Evolutionary conservation across 2,113 vertebrate species (phyloP).

Genomic region (Oostethus manadensis): DNA sequence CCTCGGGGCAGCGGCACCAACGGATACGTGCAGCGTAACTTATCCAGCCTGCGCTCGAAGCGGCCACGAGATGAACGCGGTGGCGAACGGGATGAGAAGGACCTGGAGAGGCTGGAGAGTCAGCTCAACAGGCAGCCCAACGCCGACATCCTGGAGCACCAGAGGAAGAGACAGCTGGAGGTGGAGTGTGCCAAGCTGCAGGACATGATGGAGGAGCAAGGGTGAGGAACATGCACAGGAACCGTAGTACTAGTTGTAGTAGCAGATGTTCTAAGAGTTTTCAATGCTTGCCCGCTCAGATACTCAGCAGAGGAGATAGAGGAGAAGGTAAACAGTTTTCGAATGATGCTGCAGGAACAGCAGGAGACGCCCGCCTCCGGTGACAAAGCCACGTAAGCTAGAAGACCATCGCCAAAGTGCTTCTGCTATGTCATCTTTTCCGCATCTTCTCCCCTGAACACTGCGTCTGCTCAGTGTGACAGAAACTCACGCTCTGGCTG

Average conservation of each 20-base stretch:
- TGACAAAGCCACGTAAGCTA: constrained; percentile 63
- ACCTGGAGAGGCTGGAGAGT: constrained; percentile 83
- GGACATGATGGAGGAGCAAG: constrained; percentile 95
- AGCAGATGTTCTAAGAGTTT: not conserved
- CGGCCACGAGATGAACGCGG: constrained; percentile 80
- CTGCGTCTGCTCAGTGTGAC: constrained; percentile 66
- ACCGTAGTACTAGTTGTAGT: not conserved
- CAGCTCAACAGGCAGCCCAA: constrained; percentile 86
- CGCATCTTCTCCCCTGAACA: not conserved
- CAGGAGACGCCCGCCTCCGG: constrained; percentile 68
- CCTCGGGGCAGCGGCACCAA: constrained; percentile 91
- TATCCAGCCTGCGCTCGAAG: constrained; percentile 83
- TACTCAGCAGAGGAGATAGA: constrained; percentile 87
- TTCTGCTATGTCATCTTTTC: no score
- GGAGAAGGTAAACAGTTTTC: constrained; percentile 88
- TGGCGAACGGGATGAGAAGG: constrained; percentile 76
- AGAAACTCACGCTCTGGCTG: constrained; percentile 87
- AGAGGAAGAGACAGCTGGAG: constrained; percentile 88
- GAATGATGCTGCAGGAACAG: constrained; percentile 88
- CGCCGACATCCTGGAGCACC: constrained; percentile 89
- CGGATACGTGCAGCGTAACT: constrained; percentile 89
- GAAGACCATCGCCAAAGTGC: not conserved
- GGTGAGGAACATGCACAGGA: constrained; percentile 58
- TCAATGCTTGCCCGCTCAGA: constrained; percentile 48
- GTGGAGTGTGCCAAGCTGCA: constrained; percentile 90